These are phyloP conservation scores for Sarcophaga bullata DNA, from an alignment of 1,140 invertebrate species.

Conservation along the genomic window DNA sequence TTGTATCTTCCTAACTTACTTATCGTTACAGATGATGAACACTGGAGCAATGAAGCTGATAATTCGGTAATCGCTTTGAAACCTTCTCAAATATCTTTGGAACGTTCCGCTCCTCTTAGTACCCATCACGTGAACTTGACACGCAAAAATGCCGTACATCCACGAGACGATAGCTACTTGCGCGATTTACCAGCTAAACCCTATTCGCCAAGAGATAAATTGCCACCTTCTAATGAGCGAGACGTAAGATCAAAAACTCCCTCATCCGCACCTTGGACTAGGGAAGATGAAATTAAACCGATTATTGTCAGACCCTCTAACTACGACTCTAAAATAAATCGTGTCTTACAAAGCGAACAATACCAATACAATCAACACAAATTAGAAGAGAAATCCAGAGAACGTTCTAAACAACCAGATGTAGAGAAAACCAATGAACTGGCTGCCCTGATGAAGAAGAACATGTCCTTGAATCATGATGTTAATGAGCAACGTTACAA, in stretches of 20 bases:
- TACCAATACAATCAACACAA: slow-evolving; percentile 40
- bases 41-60: slow-evolving; percentile 63
- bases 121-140: slow-evolving; percentile 50
- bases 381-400: slow-evolving; percentile 3
- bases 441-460: slow-evolving; percentile 60
- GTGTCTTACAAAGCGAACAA: slow-evolving; percentile 58
- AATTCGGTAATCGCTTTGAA: slow-evolving; percentile 63
- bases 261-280: slow-evolving; percentile 53
- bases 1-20: background rate
- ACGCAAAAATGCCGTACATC: slow-evolving; percentile 60
- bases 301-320: slow-evolving; percentile 61
- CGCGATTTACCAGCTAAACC: slow-evolving; percentile 61
- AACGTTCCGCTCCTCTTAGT: slow-evolving; percentile 44
- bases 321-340: slow-evolving; percentile 63
- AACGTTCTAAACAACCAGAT: slow-evolving; percentile 50
- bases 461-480: slow-evolving; percentile 50
- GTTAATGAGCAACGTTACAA: slow-evolving; percentile 42
- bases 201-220: slow-evolving; percentile 50
- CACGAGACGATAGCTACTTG: slow-evolving; percentile 62
- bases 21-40: slow-evolving; percentile 56
- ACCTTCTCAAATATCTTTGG: slow-evolving; percentile 58
- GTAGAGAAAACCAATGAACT: slow-evolving; percentile 61
- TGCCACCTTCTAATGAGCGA: slow-evolving; percentile 22
- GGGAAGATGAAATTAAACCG: slow-evolving; percentile 62
- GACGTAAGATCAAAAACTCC: slow-evolving; percentile 54